Evolutionary conservation across 2,888 invertebrate genomes (phyloP).

Genomic region (Drosophila neonasuta): DNA sequence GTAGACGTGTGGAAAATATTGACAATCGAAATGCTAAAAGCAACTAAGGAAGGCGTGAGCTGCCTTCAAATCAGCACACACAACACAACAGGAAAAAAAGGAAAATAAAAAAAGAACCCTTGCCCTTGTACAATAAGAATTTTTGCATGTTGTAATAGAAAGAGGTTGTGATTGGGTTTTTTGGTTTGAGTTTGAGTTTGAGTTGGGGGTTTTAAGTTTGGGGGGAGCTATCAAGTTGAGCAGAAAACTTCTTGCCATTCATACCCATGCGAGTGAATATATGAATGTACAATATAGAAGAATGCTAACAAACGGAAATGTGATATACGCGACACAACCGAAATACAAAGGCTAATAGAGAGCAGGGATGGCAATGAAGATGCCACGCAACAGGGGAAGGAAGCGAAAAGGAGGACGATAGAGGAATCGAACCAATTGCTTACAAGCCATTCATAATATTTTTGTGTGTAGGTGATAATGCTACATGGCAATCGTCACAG

Average conservation of each 20-base stretch:
- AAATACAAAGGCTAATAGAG: slow-evolving; percentile 66
- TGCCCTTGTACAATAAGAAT: slow-evolving; percentile 60
- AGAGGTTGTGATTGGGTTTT: slow-evolving; percentile 25
- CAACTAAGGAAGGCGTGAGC: slow-evolving; percentile 60
- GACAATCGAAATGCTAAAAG: slow-evolving; percentile 49
- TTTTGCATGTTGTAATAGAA: slow-evolving; percentile 55
- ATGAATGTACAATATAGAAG: slow-evolving; percentile 64
- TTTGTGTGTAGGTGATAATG: slow-evolving; percentile 62
- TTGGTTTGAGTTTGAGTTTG: not conserved
- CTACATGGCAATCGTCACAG: slow-evolving; percentile 62
- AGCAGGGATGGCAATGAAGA: slow-evolving; percentile 1
- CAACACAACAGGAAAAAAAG: slow-evolving; percentile 11
- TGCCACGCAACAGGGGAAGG: too few species aligned
- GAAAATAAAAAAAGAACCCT: slow-evolving; percentile 33
- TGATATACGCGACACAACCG: slow-evolving; percentile 70
- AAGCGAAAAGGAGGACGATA: not conserved
- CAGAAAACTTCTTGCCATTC: slow-evolving; percentile 74
- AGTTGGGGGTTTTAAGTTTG: slow-evolving; percentile 18
- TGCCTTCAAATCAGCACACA: slow-evolving; percentile 65
- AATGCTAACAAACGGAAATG: slow-evolving; percentile 75
- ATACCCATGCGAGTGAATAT: slow-evolving; percentile 43
- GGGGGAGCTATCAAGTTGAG: slow-evolving; percentile 71
- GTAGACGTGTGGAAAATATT: slow-evolving; percentile 74
- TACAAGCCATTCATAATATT: slow-evolving; percentile 49
- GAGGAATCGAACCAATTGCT: slow-evolving; percentile 60